Evolutionary conservation across 1,140 invertebrate genomes (phyloP), one percentile per base, ranked within the genome.

Genomic region (Hylaeus anthracinus): DNA sequence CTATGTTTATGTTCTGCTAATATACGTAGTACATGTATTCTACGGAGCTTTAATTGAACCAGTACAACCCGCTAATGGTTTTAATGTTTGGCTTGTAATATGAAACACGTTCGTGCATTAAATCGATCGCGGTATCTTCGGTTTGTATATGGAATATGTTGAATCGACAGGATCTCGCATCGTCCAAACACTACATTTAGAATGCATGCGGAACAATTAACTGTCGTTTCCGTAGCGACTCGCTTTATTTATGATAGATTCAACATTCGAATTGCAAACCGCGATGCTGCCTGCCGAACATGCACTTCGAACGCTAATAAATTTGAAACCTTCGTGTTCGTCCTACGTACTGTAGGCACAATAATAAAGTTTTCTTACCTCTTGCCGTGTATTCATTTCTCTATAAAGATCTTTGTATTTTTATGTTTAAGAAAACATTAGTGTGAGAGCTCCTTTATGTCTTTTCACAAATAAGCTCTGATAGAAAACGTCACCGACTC

Each of bases 61-160:
- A 26, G 43, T 53, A 61, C 37, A 48, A 79, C 14, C 15, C 37
- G 53, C 39, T 55, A 41, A 74, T 61, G 55, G 55, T 3, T 65
- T 60, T 55, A 79, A 43, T 12, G 72, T 79, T 60, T 37, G 65
- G n/a, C n/a, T 10, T 26, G 37, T n/a, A n/a, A 5, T 56, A 26
- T 69, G 53, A 61, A 26, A 76, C 51, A 26, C 37, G 6, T 12
- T 41, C 69, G 51, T n/a, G 70, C 37, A 74, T 51, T 43, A 37
- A 43, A 37, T 53, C 45, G 55, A 60, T 71, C 58, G 58, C 41
- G 12, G 64, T 71, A 64, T 41, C 71, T 83, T 88, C 5, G 82
- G 79, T 86, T 83, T 76, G 87, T 66, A 70, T 81, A 81, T 86
- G 87, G 87, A 89, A 89, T 85, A 89, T 87, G 87, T 88, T 86